Percentiles rank a stretch among this genome's conserved stretches.
phyloP scores from a whole-genome alignment of 2,797 vertebrate species.

The Falco naumanni region DNA sequence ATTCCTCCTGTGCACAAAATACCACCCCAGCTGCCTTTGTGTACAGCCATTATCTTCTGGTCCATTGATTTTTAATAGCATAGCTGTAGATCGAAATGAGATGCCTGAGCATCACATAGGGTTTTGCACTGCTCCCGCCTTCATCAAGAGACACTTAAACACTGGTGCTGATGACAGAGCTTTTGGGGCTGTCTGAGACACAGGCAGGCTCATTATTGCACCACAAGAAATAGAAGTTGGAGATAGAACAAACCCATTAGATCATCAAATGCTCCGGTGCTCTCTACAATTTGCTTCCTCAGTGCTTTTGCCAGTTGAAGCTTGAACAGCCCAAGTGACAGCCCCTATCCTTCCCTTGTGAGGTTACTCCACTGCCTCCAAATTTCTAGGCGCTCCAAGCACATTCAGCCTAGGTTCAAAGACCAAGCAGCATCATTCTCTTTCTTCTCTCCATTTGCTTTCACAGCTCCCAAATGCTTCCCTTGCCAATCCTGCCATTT shows the following conservation, averaged over 20 bases:
- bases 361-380: neutral
- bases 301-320: neutral
- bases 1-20: neutral
- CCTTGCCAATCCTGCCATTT: neutral
- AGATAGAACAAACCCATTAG: neutral
- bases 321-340: neutral
- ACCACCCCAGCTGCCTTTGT: neutral
- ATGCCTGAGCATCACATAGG: neutral
- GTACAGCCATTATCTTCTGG: conserved; percentile 17
- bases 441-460: neutral
- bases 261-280: neutral
- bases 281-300: neutral
- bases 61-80: conserved; percentile 43
- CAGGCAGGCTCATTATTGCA: neutral
- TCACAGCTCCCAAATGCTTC: neutral
- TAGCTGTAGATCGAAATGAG: neutral
- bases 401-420: neutral
- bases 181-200: neutral
- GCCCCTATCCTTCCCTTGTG: neutral
- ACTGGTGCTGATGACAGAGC: neutral
- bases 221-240: neutral
- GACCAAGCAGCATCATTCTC: neutral
- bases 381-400: neutral
- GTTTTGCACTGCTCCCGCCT: neutral
- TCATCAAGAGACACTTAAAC: neutral